Percentiles rank a stretch among this genome's conserved stretches.
phyloP scores from a whole-genome alignment of 2,888 invertebrate species.

The Aphelenchoides bicaudatus region DNA sequence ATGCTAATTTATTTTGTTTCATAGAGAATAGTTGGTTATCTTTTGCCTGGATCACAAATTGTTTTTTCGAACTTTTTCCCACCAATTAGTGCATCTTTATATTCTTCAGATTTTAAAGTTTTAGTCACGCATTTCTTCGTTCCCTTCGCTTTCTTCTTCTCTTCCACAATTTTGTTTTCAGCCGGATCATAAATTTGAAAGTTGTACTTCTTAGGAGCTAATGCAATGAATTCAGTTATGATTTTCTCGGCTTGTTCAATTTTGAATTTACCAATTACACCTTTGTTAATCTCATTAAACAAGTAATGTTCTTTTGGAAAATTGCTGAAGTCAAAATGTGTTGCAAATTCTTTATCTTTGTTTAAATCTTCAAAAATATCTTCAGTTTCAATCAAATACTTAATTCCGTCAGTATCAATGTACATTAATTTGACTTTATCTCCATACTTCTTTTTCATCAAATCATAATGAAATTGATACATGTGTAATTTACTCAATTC shows the following conservation, averaged over 20 bases:
- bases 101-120: conserved; percentile 13
- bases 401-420: conserved; percentile 12
- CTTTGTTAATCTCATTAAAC: conserved; percentile 8
- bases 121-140: conserved; percentile 6
- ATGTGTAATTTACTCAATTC: conserved; percentile 4
- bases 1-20: too few species aligned
- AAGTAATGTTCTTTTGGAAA: conserved; percentile 8
- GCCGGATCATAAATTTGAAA: conserved; percentile 2
- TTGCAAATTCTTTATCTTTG: not conserved
- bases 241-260: not conserved
- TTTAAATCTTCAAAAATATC: conserved; percentile 14
- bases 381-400: conserved; percentile 12
- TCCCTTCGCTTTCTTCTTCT: conserved; percentile 13
- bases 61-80: not conserved
- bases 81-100: conserved; percentile 4
- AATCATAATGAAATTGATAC: conserved; percentile 14
- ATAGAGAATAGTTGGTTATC: too few species aligned
- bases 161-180: conserved; percentile 2
- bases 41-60: too few species aligned
- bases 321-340: conserved; percentile 6
- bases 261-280: conserved; percentile 11
- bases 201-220: conserved; percentile 3
- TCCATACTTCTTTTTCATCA: conserved; percentile 15
- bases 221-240: not conserved
- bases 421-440: not conserved